phyloP scores from a whole-genome alignment of 2,888 invertebrate genomes.

The Cosmia pyralina region DNA sequence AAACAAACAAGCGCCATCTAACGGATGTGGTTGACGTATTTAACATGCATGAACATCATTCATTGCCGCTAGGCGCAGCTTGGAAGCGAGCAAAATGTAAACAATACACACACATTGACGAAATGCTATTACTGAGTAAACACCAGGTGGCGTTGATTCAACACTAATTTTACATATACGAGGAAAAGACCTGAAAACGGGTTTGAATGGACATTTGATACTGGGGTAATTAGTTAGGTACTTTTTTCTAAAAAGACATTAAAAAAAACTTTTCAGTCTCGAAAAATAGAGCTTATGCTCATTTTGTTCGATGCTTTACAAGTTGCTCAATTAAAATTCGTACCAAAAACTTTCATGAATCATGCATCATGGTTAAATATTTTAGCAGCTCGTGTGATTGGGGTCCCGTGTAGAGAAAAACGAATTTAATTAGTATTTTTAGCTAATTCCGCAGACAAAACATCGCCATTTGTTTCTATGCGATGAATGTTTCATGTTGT shows the following conservation, averaged over 20 bases:
- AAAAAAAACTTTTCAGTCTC: background rate
- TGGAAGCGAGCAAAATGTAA: conserved; percentile 49
- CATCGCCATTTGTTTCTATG: background rate
- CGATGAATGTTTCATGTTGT: background rate
- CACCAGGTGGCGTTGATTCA: conserved; percentile 70
- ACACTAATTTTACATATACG: conserved; percentile 23
- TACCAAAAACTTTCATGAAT: no score
- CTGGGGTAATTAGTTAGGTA: background rate
- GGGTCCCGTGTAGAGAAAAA: background rate
- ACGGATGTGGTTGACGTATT: conserved; percentile 59
- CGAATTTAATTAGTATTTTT: background rate
- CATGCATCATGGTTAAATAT: background rate
- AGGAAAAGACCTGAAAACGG: conserved; percentile 14
- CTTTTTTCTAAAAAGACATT: background rate
- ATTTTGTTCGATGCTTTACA: no score
- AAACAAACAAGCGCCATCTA: conserved; percentile 71
- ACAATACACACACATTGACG: conserved; percentile 45
- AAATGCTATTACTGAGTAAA: conserved; percentile 42
- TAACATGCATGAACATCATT: conserved; percentile 42
- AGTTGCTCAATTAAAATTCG: no score
- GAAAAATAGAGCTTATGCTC: conserved; percentile 17
- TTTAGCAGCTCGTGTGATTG: background rate
- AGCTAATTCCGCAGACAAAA: background rate
- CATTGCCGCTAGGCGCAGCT: conserved; percentile 37
- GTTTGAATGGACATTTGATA: background rate